Evolutionary conservation across 2,113 vertebrate genomes (phyloP), one percentile per base, ranked within the genome.

Genomic region (Rhinolophus ferrumequinum): DNA sequence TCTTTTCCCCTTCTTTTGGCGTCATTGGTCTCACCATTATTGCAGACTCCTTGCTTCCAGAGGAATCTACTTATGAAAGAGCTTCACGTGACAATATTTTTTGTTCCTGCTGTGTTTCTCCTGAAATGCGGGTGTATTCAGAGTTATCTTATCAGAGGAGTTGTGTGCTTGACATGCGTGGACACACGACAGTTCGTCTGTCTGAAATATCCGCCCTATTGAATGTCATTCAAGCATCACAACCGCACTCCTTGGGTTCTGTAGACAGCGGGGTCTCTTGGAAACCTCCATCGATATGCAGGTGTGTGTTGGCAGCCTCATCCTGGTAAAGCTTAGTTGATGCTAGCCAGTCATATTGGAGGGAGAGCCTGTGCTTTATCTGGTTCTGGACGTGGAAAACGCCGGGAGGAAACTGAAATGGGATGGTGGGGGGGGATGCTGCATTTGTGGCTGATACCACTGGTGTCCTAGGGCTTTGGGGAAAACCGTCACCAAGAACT

Each of bases 211-310:
- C 30, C 5, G 1, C n/a, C 19, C 21, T 21, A 0, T 15, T 16
- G 14, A 6, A 0, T 6, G 26, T 28, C 19, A 2, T 22, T 52
- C 14, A n/a, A 3, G 12, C 0, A 0, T 22, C 14, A 1, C 3
- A 38, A 1, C 8, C 21, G 5, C 19, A 3, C 19, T 47, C 24
- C 19, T 54, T 73, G 15, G 10, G 33, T 19, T 77, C 80, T 35
- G 13, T 4, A 44, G 62, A 22, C 33, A 28, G 56, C 5, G 12
- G 24, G 18, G 38, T 11, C 67, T 30, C 77, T 18, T 28, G 35
- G n/a, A 85, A 79, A n/a, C 21, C 8, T 10, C 26, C 22, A 13
- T 8, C 0, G 4, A 41, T 26, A 69, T 3, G 33, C n/a, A 62
- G 16, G 26, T n/a, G 5, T 62, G 73, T 83, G 77, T 13, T 5